Conservation (phyloP, 2,113 vertebrate species). For the Pleuronectes platessa region DNA sequence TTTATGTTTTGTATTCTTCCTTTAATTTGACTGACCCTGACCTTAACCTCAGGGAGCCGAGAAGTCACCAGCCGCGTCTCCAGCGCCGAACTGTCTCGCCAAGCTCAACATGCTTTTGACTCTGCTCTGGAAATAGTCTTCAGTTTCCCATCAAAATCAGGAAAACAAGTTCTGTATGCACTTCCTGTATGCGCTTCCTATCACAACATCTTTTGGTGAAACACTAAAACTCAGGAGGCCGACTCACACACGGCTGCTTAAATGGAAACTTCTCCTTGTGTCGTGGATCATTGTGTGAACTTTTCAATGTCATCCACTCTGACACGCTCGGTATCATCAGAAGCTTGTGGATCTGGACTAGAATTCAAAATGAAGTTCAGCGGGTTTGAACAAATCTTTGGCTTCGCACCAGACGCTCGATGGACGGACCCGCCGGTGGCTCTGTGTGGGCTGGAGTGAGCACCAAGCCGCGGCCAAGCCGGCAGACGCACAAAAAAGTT, state of each 20-base stretch:
- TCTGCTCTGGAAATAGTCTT: slow-evolving; percentile 30
- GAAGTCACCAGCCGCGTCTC: not conserved
- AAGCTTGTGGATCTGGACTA: slow-evolving; percentile 39
- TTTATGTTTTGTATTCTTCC: no score
- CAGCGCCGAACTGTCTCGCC: slow-evolving; percentile 9
- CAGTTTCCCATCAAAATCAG: slow-evolving; percentile 19
- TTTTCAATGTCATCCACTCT: slow-evolving; percentile 41
- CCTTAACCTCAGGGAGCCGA: slow-evolving; percentile 5
- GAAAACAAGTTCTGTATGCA: slow-evolving; percentile 29
- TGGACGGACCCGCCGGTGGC: slow-evolving; percentile 2
- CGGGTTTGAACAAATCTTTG: slow-evolving; percentile 41
- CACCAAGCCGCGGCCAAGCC: slow-evolving; percentile 4
- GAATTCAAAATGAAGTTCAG: slow-evolving; percentile 57
- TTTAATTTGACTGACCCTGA: not conserved
- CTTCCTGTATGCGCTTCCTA: slow-evolving; percentile 15
- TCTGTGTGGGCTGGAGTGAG: slow-evolving; percentile 38
- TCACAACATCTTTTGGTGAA: slow-evolving; percentile 15
- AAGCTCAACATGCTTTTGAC: slow-evolving; percentile 22
- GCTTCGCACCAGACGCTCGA: slow-evolving; percentile 4
- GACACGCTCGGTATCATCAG: slow-evolving; percentile 56
- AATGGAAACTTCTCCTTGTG: slow-evolving; percentile 1
- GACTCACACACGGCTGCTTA: slow-evolving; percentile 4
- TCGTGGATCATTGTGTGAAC: not conserved
- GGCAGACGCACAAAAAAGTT: not conserved
- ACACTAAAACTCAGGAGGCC: slow-evolving; percentile 22